phyloP scores from a whole-genome alignment of 2,797 vertebrate genomes.

The Oryzias sinensis region DNA sequence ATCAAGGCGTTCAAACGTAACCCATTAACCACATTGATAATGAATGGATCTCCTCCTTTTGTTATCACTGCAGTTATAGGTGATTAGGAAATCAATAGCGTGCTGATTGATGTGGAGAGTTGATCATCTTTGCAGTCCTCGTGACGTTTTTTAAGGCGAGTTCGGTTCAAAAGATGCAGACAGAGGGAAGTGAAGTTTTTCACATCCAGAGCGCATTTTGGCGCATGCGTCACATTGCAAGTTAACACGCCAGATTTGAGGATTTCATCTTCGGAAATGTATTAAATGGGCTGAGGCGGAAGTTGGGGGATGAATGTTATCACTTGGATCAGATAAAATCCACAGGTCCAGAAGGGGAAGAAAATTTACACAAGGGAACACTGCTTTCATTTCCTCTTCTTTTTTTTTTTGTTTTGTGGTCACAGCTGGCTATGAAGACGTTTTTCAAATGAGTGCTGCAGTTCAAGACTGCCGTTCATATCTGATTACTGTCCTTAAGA shows the following conservation, averaged over 20 bases:
- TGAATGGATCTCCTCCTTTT: not conserved
- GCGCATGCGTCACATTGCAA: not conserved
- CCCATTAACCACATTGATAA: constrained; percentile 28
- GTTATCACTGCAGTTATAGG: not conserved
- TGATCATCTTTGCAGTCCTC: constrained; percentile 13
- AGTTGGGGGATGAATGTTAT: too few species aligned
- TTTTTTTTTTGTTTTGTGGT: too few species aligned
- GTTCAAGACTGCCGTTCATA: too few species aligned
- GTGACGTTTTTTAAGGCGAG: constrained; percentile 5
- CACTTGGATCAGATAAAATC: too few species aligned
- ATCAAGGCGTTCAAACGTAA: constrained; percentile 31
- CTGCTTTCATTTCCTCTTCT: too few species aligned
- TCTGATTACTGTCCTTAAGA: too few species aligned
- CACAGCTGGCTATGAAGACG: too few species aligned
- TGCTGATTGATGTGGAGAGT: not conserved
- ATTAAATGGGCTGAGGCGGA: not conserved
- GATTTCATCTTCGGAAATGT: not conserved
- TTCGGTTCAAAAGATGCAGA: not conserved
- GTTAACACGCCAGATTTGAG: not conserved
- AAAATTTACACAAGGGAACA: too few species aligned
- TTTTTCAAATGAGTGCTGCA: too few species aligned
- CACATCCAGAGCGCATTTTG: not conserved
- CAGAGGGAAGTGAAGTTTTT: not conserved
- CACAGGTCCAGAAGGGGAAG: too few species aligned
- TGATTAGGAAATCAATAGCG: constrained; percentile 38